Base-by-base conservation (phyloP, 2,888 invertebrate genomes). In the Endotricha flammealis region DNA sequence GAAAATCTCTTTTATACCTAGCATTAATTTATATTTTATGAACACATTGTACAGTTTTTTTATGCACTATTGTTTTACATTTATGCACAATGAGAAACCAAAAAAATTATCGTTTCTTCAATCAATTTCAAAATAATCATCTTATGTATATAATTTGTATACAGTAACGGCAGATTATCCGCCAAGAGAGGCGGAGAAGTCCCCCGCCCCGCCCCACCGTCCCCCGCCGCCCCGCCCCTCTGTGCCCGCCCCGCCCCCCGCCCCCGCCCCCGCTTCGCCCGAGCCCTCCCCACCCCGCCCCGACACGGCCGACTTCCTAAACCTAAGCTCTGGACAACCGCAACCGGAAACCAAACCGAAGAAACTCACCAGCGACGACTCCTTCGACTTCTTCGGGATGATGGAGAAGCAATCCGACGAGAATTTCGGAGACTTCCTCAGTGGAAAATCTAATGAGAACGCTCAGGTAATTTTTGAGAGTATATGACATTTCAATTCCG, bases 301-400 rank as follows among this genome's bases (percentile, higher is more conserved):
- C 36, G 16, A 42, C 12, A 75, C 83, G 0, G 75, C 64, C 0
- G 81, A 87, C 52, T 73, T 85, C 52, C 65, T 81, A 0, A 81
- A 80, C 50, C 44, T 85, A 0, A 57, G 48, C 52, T 29, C 56
- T 1, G 14, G 28, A n/a, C 41, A 46, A n/a, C 41, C 52, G 8
- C 32, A 50, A 10, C 41, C 43, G 1, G 39, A 53, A 16, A 41
- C 47, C 32, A 43, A 59, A 20, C 20, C 20, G 38, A 68, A 60
- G 36, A 77, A 78, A 36, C 36, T 82, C 11, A 74, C 76, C 46
- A 73, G 53, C 39, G 74, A 74, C 14, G 90, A 88, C 58, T 87
- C 90, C 1, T 88, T 90, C 27, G 93, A 93, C 42, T 85, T 87
- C 68, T 87, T 87, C 44, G 85, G 86, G n/a, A 71, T 83, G 75